These are phyloP conservation scores for Sebastes diaconus DNA, from an alignment of 2,797 vertebrate species.

Conservation along the genomic window DNA sequence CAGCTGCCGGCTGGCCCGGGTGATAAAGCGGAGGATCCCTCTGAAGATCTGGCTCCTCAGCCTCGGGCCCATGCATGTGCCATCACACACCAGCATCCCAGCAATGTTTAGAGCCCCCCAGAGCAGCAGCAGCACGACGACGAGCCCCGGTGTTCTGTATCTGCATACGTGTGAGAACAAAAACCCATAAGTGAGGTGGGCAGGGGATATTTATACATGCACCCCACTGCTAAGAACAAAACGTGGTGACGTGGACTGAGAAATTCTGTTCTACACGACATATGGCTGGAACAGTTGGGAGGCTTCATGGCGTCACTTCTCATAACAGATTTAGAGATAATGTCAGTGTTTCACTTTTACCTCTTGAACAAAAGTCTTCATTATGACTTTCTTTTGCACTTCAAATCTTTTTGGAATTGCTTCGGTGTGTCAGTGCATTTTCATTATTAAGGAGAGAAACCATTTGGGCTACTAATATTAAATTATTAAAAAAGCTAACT, in stretches of 20 bases:
- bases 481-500: background rate
- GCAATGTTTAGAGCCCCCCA: background rate
- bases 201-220: constrained; percentile 61
- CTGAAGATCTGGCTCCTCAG: constrained; percentile 15
- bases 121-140: background rate
- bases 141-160: background rate
- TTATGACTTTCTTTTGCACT: background rate
- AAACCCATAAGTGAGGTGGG: constrained; percentile 54
- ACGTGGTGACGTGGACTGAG: constrained; percentile 7
- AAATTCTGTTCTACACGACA: constrained; percentile 41
- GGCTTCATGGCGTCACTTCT: constrained; percentile 13
- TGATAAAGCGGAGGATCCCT: constrained; percentile 20
- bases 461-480: background rate
- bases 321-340: constrained; percentile 5
- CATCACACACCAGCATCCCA: constrained; percentile 33
- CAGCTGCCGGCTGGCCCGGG: constrained; percentile 38
- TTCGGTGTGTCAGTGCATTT: background rate
- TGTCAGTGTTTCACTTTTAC: constrained; percentile 15
- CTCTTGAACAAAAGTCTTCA: background rate
- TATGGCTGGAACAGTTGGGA: constrained; percentile 32
- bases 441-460: background rate
- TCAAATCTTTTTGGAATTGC: background rate
- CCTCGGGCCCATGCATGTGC: background rate
- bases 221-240: constrained; percentile 52
- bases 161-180: constrained; percentile 13